Evolutionary conservation across 2,888 invertebrate species (phyloP).

Genomic region (Strigamia transsilvanica): DNA sequence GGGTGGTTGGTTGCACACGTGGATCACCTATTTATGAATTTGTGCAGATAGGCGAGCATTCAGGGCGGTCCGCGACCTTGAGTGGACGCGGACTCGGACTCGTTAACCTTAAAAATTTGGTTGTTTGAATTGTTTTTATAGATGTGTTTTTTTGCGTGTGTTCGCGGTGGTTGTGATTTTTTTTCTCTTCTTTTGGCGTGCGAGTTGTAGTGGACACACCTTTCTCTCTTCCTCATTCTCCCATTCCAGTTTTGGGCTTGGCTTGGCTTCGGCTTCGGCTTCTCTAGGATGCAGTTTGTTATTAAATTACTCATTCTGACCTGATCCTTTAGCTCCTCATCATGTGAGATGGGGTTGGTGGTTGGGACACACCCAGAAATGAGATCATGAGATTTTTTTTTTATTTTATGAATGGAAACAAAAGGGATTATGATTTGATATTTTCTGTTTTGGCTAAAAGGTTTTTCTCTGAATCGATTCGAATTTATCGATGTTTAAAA

Average conservation of each 20-base stretch:
- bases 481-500: not conserved
- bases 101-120: slow-evolving; percentile 41
- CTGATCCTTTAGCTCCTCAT: slow-evolving; percentile 36
- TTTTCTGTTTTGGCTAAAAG: not conserved
- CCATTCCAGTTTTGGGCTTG: slow-evolving; percentile 31
- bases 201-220: slow-evolving; percentile 26
- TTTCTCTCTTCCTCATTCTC: slow-evolving; percentile 46
- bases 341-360: slow-evolving; percentile 29
- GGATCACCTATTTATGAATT: slow-evolving; percentile 11
- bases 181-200: not conserved
- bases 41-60: slow-evolving; percentile 1
- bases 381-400: slow-evolving; percentile 44
- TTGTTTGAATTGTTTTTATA: slow-evolving; percentile 6
- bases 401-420: not conserved
- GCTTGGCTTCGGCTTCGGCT: slow-evolving; percentile 36
- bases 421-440: no score
- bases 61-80: not conserved
- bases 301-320: slow-evolving; percentile 42
- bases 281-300: slow-evolving; percentile 36
- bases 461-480: not conserved
- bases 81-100: slow-evolving; percentile 10
- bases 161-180: no score
- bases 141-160: no score
- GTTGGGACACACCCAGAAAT: slow-evolving; percentile 40
- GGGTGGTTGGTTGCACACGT: slow-evolving; percentile 17